phyloP scores from a whole-genome alignment of 2,797 vertebrate genomes.

The Neosalanx taihuensis region DNA sequence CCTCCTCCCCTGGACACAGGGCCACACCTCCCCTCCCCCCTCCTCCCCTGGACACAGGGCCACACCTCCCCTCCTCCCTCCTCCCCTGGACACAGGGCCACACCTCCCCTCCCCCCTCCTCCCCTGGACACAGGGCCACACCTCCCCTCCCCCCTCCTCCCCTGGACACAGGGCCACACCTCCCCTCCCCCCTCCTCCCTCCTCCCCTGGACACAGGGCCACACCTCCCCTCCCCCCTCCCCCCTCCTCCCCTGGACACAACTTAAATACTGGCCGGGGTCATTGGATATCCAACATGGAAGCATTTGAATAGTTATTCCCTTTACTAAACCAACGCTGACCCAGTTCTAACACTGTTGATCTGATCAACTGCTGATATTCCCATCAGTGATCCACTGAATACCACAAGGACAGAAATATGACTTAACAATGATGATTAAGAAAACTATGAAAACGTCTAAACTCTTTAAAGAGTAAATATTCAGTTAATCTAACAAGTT shows the following conservation, averaged over 20 bases:
- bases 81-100: too few relatives aligned
- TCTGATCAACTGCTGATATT: background rate
- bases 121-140: too few relatives aligned
- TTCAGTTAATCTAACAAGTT: slow-evolving; percentile 59
- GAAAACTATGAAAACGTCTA: slow-evolving; percentile 7
- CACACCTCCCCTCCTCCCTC: too few relatives aligned
- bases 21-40: background rate
- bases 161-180: too few relatives aligned
- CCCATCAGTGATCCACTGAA: background rate
- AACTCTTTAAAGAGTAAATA: slow-evolving; percentile 42
- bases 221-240: background rate
- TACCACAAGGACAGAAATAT: too few relatives aligned
- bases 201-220: too few relatives aligned
- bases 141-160: too few relatives aligned
- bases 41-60: background rate
- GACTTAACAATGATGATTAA: background rate
- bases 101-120: too few relatives aligned
- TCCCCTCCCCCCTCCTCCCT: too few relatives aligned
- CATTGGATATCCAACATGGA: background rate
- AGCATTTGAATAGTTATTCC: background rate
- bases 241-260: background rate
- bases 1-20: too few relatives aligned
- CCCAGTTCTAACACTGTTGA: background rate
- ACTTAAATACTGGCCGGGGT: background rate
- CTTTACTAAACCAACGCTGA: background rate